Conservation (phyloP, 2,888 invertebrate species). For the Sialis fuliginosa region DNA sequence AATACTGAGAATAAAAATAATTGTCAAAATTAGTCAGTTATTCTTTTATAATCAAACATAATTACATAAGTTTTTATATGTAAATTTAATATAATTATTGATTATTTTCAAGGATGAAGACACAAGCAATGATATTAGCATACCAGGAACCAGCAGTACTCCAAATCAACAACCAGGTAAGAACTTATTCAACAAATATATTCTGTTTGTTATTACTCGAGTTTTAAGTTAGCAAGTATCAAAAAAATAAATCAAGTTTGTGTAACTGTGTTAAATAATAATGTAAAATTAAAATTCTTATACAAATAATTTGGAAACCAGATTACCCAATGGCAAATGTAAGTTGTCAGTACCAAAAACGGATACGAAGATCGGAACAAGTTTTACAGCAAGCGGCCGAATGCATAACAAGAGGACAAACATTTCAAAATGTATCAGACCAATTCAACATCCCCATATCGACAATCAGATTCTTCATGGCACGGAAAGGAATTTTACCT, state of each 20-base stretch:
- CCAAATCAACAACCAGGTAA: not conserved
- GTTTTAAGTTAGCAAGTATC: not conserved
- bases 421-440: conserved; percentile 74
- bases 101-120: conserved; percentile 2
- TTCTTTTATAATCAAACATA: no score
- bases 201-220: not conserved
- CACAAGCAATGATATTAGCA: not conserved
- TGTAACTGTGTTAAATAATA: not conserved
- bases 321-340: conserved; percentile 38
- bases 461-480: conserved; percentile 77
- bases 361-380: conserved; percentile 58
- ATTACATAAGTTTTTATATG: not conserved
- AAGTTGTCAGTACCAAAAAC: conserved; percentile 40
- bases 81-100: not conserved
- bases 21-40: no score
- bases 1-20: no score
- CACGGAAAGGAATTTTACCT: conserved; percentile 65
- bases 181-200: not conserved
- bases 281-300: not conserved
- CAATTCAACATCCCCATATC: conserved; percentile 79
- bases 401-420: conserved; percentile 71
- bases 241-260: not conserved
- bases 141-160: not conserved
- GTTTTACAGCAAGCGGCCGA: conserved; percentile 66
- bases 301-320: not conserved